A percentile compares a stretch with the other conserved stretches of the same genome.
Evolutionary conservation across 2,888 invertebrate genomes (phyloP).

Genomic region (Hanleya hanleyi): DNA sequence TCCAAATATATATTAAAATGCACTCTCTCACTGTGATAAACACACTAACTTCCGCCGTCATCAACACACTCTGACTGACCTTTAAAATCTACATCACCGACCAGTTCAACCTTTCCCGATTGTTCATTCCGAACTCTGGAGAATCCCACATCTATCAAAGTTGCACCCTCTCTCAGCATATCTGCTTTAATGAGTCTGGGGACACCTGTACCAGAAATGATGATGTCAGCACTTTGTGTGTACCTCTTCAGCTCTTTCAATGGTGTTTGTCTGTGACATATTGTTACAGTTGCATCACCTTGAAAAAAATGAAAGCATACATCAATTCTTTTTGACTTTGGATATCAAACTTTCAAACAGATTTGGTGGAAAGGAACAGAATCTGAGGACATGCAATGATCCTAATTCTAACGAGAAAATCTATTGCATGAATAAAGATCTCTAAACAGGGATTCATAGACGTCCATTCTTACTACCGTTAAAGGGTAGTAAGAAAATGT

Average conservation of each 20-base stretch:
- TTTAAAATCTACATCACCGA: constrained; percentile 93
- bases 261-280: constrained; percentile 92
- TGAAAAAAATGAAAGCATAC: constrained; percentile 12
- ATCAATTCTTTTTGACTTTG: neutral
- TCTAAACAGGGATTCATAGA: no score
- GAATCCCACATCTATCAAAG: constrained; percentile 89
- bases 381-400: no score
- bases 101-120: constrained; percentile 80
- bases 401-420: no score
- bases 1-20: no score
- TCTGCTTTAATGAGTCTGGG: constrained; percentile 77
- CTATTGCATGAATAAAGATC: no score
- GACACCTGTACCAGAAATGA: constrained; percentile 84
- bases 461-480: no score
- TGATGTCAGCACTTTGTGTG: constrained; percentile 84
- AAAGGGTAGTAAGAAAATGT: no score
- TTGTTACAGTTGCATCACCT: constrained; percentile 90
- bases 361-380: no score
- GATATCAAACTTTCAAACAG: neutral
- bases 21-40: no score
- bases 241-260: constrained; percentile 82
- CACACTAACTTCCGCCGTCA: no score
- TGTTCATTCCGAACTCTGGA: constrained; percentile 79
- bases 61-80: no score
- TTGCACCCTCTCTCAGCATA: constrained; percentile 92